These are phyloP conservation scores for Fistularia tabacaria DNA, from an alignment of 2,797 vertebrate species.

Conservation along the genomic window DNA sequence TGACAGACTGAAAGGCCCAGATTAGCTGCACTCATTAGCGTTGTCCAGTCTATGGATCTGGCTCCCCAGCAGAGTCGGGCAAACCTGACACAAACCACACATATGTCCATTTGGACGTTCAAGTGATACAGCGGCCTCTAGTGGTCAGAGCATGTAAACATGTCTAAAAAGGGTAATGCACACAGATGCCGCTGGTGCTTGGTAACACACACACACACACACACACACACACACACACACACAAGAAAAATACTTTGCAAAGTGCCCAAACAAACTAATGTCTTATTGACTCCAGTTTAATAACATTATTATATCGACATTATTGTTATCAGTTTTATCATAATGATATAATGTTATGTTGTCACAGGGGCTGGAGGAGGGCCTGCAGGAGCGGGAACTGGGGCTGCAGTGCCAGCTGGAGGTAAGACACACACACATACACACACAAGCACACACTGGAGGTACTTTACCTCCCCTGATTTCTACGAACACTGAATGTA, in stretches of 20 bases:
- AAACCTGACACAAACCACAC: slow-evolving; percentile 10
- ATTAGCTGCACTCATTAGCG: slow-evolving; percentile 33
- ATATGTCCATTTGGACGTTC: slow-evolving; percentile 2
- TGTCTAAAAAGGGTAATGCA: too few species aligned
- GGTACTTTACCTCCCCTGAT: too few species aligned
- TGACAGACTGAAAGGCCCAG: slow-evolving; percentile 37
- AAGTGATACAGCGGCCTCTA: slow-evolving; percentile 30
- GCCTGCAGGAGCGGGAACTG: slow-evolving; percentile 53
- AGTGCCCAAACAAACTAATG: background rate
- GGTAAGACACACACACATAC: slow-evolving; percentile 38
- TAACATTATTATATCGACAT: too few species aligned
- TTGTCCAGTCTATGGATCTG: slow-evolving; percentile 8
- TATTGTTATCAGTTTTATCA: too few species aligned
- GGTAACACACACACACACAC: background rate
- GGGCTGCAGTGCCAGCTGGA: slow-evolving; percentile 52
- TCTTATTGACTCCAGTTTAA: background rate
- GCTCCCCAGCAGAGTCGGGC: slow-evolving; percentile 14
- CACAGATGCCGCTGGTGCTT: too few species aligned
- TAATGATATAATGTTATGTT: background rate
- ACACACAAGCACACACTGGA: too few species aligned
- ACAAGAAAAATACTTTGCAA: background rate
- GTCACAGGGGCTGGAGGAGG: slow-evolving; percentile 44
- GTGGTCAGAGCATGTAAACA: slow-evolving; percentile 17
- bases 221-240: background rate
- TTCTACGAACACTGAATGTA: too few species aligned